Evolutionary conservation across 2,888 invertebrate species (phyloP).

Genomic region (Agriopis marginaria): DNA sequence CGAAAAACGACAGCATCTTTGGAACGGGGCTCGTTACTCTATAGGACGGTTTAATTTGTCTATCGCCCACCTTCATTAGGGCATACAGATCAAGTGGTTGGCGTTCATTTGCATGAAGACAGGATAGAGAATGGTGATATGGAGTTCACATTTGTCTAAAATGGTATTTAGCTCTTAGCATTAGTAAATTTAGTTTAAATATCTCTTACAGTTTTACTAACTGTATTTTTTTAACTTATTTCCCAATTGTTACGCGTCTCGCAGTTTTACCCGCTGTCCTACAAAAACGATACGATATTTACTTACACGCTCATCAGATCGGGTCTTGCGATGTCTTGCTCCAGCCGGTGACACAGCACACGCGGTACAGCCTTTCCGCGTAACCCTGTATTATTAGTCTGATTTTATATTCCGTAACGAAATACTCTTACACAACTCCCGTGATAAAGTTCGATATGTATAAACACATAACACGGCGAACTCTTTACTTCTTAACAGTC

Average conservation of each 20-base stretch:
- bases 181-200: too few relatives aligned
- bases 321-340: too few relatives aligned
- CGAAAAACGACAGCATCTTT: conserved; percentile 75
- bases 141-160: neutral
- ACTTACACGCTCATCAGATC: too few relatives aligned
- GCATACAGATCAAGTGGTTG: conserved; percentile 51
- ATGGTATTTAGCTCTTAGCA: too few relatives aligned
- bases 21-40: conserved; percentile 64
- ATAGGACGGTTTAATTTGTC: conserved; percentile 74
- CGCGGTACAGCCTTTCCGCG: too few relatives aligned
- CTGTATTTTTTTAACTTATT: neutral
- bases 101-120: conserved; percentile 32
- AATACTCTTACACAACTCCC: conserved; percentile 38
- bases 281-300: too few relatives aligned
- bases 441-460: conserved; percentile 48
- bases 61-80: conserved; percentile 65
- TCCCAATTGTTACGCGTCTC: too few relatives aligned
- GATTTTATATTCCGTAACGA: conserved; percentile 13
- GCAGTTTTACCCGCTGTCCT: too few relatives aligned
- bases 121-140: neutral
- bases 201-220: too few relatives aligned
- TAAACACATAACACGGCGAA: conserved; percentile 56
- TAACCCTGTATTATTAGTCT: too few relatives aligned
- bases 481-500: conserved; percentile 86
- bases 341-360: too few relatives aligned